phyloP scores from a whole-genome alignment of 2,113 vertebrate genomes.

The Paramormyrops kingsleyae region DNA sequence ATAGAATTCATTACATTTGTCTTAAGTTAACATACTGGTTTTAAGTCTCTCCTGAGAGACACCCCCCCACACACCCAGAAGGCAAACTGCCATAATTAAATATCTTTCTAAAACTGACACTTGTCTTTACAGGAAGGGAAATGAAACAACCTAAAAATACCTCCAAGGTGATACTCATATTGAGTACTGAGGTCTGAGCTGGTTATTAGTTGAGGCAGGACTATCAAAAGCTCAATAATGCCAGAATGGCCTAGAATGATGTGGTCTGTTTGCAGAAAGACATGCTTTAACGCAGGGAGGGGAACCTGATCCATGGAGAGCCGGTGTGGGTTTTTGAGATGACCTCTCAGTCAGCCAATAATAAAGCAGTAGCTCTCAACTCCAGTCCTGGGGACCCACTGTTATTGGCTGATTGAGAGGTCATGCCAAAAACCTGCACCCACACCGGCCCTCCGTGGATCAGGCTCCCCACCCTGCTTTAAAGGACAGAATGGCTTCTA shows the following conservation, averaged over 20 bases:
- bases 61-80: background rate
- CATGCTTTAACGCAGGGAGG: background rate
- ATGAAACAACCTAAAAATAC: background rate
- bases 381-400: no score
- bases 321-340: no score
- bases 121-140: background rate
- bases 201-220: background rate
- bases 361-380: no score
- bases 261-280: background rate
- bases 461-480: background rate
- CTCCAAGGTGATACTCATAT: background rate
- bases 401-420: no score
- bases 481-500: background rate
- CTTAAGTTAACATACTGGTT: background rate
- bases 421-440: no score
- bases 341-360: no score
- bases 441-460: no score
- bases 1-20: background rate
- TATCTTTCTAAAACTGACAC: background rate
- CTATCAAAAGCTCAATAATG: background rate
- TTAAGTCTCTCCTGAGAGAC: background rate
- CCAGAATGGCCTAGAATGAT: background rate
- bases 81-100: constrained; percentile 1
- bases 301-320: no score
- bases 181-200: background rate